A percentile compares a stretch with the other conserved stretches of the same genome.
These are phyloP conservation scores for Leptatherina wallacei DNA, from an alignment of 2,797 vertebrate species.

Conservation along the genomic window DNA sequence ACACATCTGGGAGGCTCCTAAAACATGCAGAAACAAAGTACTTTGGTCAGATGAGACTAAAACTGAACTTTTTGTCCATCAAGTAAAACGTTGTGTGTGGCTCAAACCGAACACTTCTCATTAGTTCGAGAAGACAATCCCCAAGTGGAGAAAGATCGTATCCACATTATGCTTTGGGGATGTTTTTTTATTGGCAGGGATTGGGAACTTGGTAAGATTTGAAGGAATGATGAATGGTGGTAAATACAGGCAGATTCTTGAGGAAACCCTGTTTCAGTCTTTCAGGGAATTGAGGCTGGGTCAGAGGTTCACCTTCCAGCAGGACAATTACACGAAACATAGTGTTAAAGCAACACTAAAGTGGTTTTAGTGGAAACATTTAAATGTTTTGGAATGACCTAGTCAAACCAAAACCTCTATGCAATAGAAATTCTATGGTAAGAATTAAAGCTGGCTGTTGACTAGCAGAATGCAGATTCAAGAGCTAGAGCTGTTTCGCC, in stretches of 20 bases:
- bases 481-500: background rate
- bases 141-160: background rate
- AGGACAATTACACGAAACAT: background rate
- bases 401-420: background rate
- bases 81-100: background rate
- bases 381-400: background rate
- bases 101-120: background rate
- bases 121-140: background rate
- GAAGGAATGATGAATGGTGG: background rate
- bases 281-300: background rate
- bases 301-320: background rate
- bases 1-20: background rate
- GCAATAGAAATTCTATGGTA: background rate
- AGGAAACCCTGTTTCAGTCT: conserved; percentile 2
- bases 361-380: background rate
- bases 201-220: background rate
- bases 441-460: background rate
- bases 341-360: background rate
- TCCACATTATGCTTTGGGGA: background rate
- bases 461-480: background rate
- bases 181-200: background rate
- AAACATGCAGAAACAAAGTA: background rate
- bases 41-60: background rate
- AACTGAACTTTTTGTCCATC: background rate
- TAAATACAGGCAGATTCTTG: background rate